Percentiles rank a stretch among this genome's conserved stretches.
phyloP scores from a whole-genome alignment of 2,113 vertebrate genomes.

The Sinosuthora webbiana region DNA sequence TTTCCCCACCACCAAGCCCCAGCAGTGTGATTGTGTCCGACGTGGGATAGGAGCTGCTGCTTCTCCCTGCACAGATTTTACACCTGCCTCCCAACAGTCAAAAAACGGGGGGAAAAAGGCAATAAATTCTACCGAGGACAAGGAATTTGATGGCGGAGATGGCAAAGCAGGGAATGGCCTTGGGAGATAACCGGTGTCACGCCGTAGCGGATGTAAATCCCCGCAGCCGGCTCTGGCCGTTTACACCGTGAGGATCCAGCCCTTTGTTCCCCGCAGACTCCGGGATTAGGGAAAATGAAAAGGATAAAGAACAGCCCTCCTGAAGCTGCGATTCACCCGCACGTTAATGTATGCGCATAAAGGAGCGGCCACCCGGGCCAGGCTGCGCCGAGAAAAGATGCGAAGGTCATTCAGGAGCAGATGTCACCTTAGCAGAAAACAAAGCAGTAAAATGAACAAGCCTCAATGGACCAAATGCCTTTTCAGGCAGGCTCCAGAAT shows the following conservation, averaged over 20 bases:
- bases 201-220: background rate
- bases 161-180: background rate
- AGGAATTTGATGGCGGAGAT: slow-evolving; percentile 6
- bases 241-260: slow-evolving; percentile 49
- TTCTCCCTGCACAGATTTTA: background rate
- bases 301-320: slow-evolving; percentile 60
- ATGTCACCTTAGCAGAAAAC: slow-evolving; percentile 72
- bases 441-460: slow-evolving; percentile 66
- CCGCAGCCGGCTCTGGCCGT: background rate
- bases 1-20: background rate
- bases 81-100: background rate
- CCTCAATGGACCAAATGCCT: slow-evolving; percentile 66
- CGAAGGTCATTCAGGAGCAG: slow-evolving; percentile 72
- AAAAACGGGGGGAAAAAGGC: background rate
- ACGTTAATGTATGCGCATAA: slow-evolving; percentile 68
- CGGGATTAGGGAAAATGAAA: slow-evolving; percentile 53
- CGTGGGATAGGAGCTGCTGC: fast-evolving
- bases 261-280: slow-evolving; percentile 45
- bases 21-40: fast-evolving
- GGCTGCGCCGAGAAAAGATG: slow-evolving; percentile 54
- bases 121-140: background rate
- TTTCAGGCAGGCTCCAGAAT: slow-evolving; percentile 56
- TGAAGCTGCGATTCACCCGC: slow-evolving; percentile 53
- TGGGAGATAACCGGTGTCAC: slow-evolving; percentile 30
- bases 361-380: slow-evolving; percentile 60